Percentiles rank a stretch among this genome's conserved stretches.
These are phyloP conservation scores for Bombus confusus DNA, from an alignment of 1,140 invertebrate genomes.

Conservation along the genomic window DNA sequence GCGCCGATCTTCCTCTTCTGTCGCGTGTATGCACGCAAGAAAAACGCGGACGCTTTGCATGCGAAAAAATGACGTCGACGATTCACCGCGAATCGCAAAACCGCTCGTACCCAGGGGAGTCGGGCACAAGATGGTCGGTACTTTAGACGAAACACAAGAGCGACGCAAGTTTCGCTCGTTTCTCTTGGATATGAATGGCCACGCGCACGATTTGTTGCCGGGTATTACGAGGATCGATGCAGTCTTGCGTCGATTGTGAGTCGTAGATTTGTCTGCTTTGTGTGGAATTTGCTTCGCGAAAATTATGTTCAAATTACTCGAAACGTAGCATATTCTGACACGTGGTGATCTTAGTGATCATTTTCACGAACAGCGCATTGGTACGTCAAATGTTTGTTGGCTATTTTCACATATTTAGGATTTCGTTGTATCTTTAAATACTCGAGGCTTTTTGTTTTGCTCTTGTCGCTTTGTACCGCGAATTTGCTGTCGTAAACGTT, in stretches of 20 bases:
- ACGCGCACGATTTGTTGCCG: background rate
- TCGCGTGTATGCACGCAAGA: constrained; percentile 45
- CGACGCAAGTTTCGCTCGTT: constrained; percentile 29
- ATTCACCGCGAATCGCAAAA: constrained; percentile 46
- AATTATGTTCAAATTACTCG: background rate
- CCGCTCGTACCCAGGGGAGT: constrained; percentile 17
- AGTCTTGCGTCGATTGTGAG: background rate
- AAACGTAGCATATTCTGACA: background rate
- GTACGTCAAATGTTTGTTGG: too few relatives aligned
- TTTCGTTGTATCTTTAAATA: too few relatives aligned
- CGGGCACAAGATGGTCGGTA: constrained; percentile 12
- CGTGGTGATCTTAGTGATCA: too few relatives aligned
- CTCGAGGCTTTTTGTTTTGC: too few relatives aligned
- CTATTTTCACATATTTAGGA: too few relatives aligned
- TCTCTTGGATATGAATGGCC: constrained; percentile 4
- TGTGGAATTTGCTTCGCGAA: background rate
- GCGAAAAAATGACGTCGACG: constrained; percentile 43
- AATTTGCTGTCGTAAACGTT: too few relatives aligned
- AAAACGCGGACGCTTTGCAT: constrained; percentile 33
- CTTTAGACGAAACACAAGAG: constrained; percentile 7
- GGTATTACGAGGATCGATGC: background rate
- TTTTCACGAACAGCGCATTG: too few relatives aligned
- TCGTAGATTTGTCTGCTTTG: background rate
- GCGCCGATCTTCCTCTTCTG: background rate
- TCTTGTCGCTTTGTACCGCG: too few relatives aligned